Evolutionary conservation across 1,140 invertebrate genomes (phyloP), one percentile per base, ranked within the genome.

Genomic region (Eciton burchellii): DNA sequence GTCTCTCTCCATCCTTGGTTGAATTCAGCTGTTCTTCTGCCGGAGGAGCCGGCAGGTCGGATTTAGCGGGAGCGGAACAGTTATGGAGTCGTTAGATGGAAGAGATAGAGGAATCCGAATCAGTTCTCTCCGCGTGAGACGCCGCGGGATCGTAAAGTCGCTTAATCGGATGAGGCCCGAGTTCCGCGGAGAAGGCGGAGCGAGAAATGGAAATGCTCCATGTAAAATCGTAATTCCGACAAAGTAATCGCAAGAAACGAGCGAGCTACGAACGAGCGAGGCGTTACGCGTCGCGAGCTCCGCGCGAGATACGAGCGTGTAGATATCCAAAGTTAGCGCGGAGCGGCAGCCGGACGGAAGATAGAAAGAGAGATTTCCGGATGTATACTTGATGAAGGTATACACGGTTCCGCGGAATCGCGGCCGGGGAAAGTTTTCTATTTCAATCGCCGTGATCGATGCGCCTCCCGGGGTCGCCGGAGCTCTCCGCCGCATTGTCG

Each of bases 101-200:
- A 11, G 52, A 12, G 77, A 41, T 52, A 70, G 73, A 57, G 74
- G 74, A 74, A 84, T 77, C 54, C 66, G 60, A 81, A 77, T 29
- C 57, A 65, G 49, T 74, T 41, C 84, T 85, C 26, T 52, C 83
- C 24, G 41, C 65, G 54, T 26, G 71, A 85, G 84, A 81, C 74
- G 71, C 43, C 60, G 43, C 79, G 68, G 76, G 86, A 88, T 91
- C 89, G 88, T 90, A 89, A 90, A 91, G 88, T 89, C 86, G 84
- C 81, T 90, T 91, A 91, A 91, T 91, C 89, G 89, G 85, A 90
- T 89, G 89, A 91, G 72, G 74, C 87, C 56, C 19, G 12, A 68
- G n/a, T 79, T 87, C 43, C 82, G 76, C 56, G 59, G 71, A 43
- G 81, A 74, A 43, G 81, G 83, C 26, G 57, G 65, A 70, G 63